A percentile compares a stretch with the other conserved stretches of the same genome.
phyloP scores from a whole-genome alignment of 1,140 invertebrate species.

The Drosophila malerkotliana region DNA sequence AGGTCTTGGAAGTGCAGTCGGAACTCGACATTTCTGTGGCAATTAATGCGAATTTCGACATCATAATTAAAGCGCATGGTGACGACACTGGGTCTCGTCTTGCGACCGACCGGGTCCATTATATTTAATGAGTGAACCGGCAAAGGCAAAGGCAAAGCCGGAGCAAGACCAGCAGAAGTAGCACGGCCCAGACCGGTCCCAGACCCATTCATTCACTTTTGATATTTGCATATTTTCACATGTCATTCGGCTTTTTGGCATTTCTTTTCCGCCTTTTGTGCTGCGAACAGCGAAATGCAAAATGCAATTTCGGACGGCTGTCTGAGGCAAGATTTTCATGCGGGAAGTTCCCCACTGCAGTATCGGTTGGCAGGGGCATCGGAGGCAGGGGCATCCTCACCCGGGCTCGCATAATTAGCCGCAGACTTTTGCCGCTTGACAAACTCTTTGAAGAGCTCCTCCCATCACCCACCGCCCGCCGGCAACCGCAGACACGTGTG shows the following conservation, averaged over 20 bases:
- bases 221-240: constrained; percentile 83
- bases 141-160: constrained; percentile 13
- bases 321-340: constrained; percentile 28
- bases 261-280: constrained; percentile 74
- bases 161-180: constrained; percentile 46
- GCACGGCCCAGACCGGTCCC: constrained; percentile 54
- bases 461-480: constrained; percentile 10
- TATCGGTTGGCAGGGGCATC: not conserved
- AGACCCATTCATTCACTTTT: constrained; percentile 76
- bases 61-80: constrained; percentile 76
- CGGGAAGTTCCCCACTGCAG: constrained; percentile 10
- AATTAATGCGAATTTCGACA: constrained; percentile 82
- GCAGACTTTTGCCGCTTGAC: constrained; percentile 77
- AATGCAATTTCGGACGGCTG: constrained; percentile 41
- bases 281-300: constrained; percentile 24
- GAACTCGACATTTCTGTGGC: constrained; percentile 61
- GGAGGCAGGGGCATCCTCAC: not conserved
- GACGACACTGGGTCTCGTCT: constrained; percentile 67
- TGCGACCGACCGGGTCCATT: constrained; percentile 71
- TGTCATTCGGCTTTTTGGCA: constrained; percentile 75
- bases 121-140: constrained; percentile 69
- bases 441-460: constrained; percentile 76
- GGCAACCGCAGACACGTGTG: constrained; percentile 51
- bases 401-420: constrained; percentile 72
- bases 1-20: constrained; percentile 15